Evolutionary conservation across 2,888 invertebrate genomes (phyloP), one percentile per base, ranked within the genome.

Genomic region (Hesperia comma): DNA sequence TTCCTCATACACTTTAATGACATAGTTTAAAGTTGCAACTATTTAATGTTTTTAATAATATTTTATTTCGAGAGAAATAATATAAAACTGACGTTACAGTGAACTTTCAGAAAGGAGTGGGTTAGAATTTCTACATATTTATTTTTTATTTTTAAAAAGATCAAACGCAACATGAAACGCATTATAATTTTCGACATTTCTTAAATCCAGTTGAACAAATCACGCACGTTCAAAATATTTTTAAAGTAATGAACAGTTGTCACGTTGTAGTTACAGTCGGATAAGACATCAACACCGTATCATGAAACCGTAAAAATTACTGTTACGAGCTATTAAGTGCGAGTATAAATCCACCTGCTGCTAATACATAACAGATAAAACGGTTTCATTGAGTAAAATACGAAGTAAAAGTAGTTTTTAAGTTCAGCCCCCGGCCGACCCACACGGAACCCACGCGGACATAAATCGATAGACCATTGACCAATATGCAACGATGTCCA

Each of bases 401-500:
- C 71, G 61, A 64, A 75, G 80, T 80, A 80, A 80, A 79, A 80
- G 80, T 76, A 72, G 78, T 76, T 75, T 71, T 68, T 67, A 69
- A 72, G 71, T 70, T 72, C 72, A 72, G 63, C 75, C 71, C 74
- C 69, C 70, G 70, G 62, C 69, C 46, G 71, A 80, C 87, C 80
- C 67, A 67, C 73, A 74, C 72, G 6, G 17, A 14, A 21, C 64
- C 64, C 57, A 64, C 64, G 64, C 64, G 41, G 57, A 37, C 37
- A 49, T 63, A 54, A 46, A 61, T 26, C 56, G 55, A 58, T 51
- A 53, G 51, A 58, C 70, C 79, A 79, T 87, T 90, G 92, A 87
- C 92, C 92, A 90, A 83, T 66, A 12, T 37, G 43, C 43, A 41
- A 14, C 14, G 70, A 82, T 82, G 81, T 75, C 88, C 90, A 88